Base-by-base conservation (phyloP, 92 coral and sea anemone genomes). In the Metridium senile region DNA sequence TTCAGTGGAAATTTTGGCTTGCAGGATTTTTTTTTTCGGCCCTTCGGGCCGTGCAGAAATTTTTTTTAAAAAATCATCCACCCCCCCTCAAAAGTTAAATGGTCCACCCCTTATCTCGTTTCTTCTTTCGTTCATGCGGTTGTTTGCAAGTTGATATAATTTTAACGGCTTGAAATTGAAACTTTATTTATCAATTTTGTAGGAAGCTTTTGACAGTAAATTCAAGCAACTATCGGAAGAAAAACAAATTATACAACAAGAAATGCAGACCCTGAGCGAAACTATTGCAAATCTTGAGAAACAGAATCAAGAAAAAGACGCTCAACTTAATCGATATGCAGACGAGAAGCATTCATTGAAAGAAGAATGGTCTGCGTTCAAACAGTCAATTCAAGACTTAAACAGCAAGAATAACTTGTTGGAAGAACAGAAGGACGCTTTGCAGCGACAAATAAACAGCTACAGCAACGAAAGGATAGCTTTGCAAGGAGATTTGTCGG, bases 201-300 rank as follows among this genome's bases (percentile, higher is more conserved):
- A 87, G 92, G 92, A 83, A 33, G 63, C 68, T 23, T 73, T 84
- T 33, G 70, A 26, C 72, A 59, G 28, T 26, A 59, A 67, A 49
- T 33, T 82, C n/a, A 62, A 74, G 21, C 77, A 72, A n/a, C 30
- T 72, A 13, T 73, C 68, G 21, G 81, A 83, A 29, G 92, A 74
- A 39, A 83, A 79, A 49, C 64, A 69, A 31, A 62, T 67, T 52
- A 20, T 64, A 31, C 74, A 58, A 54, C 30, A 29, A 43, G 67
- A 64, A 65, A 17, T 87, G 16, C 61, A 56, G n/a, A 57, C 57
- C 53, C 75, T 87, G 27, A 74, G 59, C 27, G 92, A 87, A 47
- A 26, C 49, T 0, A 45, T 66, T 9, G 58, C 56, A 3, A 49
- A 56, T 0, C 62, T 80, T 20, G 83, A 79, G n/a, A 70, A 59